Evolutionary conservation across 2,888 invertebrate genomes (phyloP).

Genomic region (Eupithecia pulchellata): DNA sequence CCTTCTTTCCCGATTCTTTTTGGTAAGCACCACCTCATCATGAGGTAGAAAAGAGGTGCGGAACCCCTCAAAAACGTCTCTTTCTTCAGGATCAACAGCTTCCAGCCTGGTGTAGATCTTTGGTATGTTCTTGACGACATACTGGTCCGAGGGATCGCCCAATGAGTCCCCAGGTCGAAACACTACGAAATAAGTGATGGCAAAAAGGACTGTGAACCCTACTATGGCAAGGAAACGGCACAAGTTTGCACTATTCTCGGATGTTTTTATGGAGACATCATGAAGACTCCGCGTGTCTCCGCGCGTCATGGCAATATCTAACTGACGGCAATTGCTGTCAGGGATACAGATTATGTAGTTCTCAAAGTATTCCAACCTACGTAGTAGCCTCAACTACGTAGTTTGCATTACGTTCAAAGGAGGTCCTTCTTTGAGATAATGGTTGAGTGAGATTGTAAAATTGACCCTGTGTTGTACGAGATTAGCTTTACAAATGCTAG

Average conservation of each 20-base stretch:
- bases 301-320: conserved; percentile 76
- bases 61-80: conserved; percentile 86
- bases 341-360: conserved; percentile 61
- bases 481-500: conserved; percentile 16
- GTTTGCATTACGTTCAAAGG: conserved; percentile 55
- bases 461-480: conserved; percentile 61
- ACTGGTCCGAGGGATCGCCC: conserved; percentile 72
- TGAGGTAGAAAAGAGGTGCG: conserved; percentile 87
- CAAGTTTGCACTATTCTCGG: conserved; percentile 63
- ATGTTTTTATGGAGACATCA: conserved; percentile 63
- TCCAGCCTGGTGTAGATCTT: conserved; percentile 70
- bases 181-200: conserved; percentile 61
- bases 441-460: conserved; percentile 59
- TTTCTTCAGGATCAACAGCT: conserved; percentile 81
- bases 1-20: conserved; percentile 48
- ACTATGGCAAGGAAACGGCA: conserved; percentile 61
- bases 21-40: conserved; percentile 78
- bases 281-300: conserved; percentile 64
- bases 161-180: conserved; percentile 59
- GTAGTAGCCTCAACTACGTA: conserved; percentile 37
- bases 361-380: conserved; percentile 42
- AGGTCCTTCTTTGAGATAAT: neutral
- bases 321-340: conserved; percentile 64
- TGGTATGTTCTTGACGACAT: conserved; percentile 69
- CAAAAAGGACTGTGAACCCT: conserved; percentile 51